Evolutionary conservation across 2,113 vertebrate species (phyloP), one percentile per base, ranked within the genome.

Genomic region (Centropristis striata): DNA sequence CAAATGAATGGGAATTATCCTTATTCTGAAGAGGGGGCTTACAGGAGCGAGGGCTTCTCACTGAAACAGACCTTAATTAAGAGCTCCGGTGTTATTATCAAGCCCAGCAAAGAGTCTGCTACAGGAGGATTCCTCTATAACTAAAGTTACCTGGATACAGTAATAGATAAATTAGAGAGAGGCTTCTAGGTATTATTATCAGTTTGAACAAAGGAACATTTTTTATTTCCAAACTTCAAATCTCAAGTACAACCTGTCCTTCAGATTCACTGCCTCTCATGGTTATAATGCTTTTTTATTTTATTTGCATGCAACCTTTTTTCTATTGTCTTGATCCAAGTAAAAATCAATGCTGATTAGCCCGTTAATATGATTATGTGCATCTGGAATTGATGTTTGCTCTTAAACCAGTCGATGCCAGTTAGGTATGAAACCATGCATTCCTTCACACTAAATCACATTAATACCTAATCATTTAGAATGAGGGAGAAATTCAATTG

Each of bases 291-390:
- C 39, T 41, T 75, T n/a, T 86, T 74, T 50, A 80, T 90, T 84
- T 80, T 65, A 75, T 87, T 77, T 90, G 78, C 83, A 85, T 86
- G 83, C 76, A 72, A 57, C 75, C 57, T 70, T 87, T 58, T 87
- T 92, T 88, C 76, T 71, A 49, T 86, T 80, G 66, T 73, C 83
- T 75, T 78, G 74, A 87, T 85, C 55, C 20, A 10, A 84, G 74
- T 68, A 50, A 80, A 86, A 89, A 88, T 94, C 93, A 65, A 94
- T 95, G 79, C 42, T 69, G 83, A 92, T 94, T 94, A 93, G 80
- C 60, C 36, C 11, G 39, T 80, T 93, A 93, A 95, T 92, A 95
- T 93, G 89, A 95, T 93, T 88, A 92, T 90, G 68, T 84, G 90
- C 80, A 86, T 89, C 84, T 92, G 69, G 74, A 88, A 94, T 94